Evolutionary conservation across 2,797 vertebrate genomes (phyloP), one percentile per base, ranked within the genome.

Genomic region (Pseudochaenichthys georgianus): DNA sequence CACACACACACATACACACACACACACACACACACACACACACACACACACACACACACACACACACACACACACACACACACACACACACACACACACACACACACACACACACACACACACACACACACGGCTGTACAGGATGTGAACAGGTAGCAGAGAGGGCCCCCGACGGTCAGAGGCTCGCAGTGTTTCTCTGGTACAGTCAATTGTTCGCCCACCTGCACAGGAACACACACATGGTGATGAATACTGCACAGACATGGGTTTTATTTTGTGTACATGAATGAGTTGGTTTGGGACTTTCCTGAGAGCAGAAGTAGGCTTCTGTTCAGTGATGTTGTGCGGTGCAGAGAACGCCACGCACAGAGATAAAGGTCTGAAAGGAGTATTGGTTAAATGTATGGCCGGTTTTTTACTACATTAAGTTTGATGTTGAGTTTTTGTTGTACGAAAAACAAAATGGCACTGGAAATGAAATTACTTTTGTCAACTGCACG

Each of bases 231-330:
- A 6, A 38, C 34, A 38, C 34, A 38, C 34, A 38, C 34, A 38
- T 51, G 43, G 17, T 51, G 51, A 64, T 86, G 72, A 88, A 81
- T 84, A 83, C 85, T 47, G 64, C 84, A 62, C 81, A 21, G 9
- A 53, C 48, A 6, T 34, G 34, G 23, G 53, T 57, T 54, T 45
- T 10, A 1, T 43, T n/a, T 42, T 67, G 11, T 50, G 48, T 42
- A 64, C 64, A 78, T 81, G 80, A 85, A 84, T 79, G 86, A 80
- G 70, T 69, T 5, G 51, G 38, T 76, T 55, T 53, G 83, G 80
- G 90, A 85, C 70, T 87, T 85, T 87, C 77, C 85, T 83, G 55
- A 67, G 41, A 77, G 67, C 73, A 82, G 75, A 79, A 68, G 75
- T 78, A 1, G 50, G 28, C 82, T 78, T 80, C 64, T 62, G 69